These are phyloP conservation scores for Podiceps cristatus DNA, from an alignment of 2,113 vertebrate species.

Conservation along the genomic window DNA sequence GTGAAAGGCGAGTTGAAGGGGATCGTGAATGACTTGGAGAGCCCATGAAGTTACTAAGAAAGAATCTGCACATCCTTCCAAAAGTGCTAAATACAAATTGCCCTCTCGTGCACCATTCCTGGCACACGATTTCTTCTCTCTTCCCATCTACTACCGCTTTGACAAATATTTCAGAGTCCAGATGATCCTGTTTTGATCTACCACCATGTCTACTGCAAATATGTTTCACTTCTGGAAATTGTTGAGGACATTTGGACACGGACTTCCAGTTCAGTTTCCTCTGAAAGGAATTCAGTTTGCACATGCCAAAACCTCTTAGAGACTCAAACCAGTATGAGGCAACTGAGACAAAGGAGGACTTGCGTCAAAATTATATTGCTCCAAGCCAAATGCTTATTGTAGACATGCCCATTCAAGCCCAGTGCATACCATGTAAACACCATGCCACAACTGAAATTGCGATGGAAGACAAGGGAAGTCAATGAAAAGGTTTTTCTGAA, in stretches of 20 bases:
- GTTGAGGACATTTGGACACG: not conserved
- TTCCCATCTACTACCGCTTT: not conserved
- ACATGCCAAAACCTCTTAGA: not conserved
- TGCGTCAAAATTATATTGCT: not conserved
- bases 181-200: not conserved
- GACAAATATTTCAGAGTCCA: not conserved
- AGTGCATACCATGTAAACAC: not conserved
- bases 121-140: not conserved
- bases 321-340: not conserved
- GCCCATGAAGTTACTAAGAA: not conserved
- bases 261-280: not conserved
- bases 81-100: not conserved
- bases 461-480: not conserved
- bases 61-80: not conserved
- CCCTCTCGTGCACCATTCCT: not conserved
- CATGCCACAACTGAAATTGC: not conserved
- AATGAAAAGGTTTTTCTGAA: not conserved
- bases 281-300: not conserved
- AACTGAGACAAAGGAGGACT: not conserved
- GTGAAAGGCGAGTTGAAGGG: not conserved
- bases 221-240: not conserved
- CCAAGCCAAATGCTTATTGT: not conserved
- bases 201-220: not conserved
- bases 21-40: not conserved
- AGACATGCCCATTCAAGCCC: not conserved